Conservation (phyloP, 2,888 invertebrate genomes). For the Muschampia plurimacula region DNA sequence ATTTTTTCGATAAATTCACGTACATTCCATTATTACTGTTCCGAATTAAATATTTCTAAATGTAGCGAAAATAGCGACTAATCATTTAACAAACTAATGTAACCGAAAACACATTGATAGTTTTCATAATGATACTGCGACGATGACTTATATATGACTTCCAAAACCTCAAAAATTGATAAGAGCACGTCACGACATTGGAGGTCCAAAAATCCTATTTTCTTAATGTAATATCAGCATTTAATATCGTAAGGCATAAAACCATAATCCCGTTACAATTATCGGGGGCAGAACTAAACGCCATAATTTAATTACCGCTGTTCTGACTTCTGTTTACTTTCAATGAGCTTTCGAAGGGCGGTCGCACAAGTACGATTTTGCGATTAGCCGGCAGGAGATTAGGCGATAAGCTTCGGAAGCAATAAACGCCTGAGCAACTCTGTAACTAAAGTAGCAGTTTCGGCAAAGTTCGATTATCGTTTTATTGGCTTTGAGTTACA, state of each 20-base stretch:
- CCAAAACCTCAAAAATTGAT: background rate
- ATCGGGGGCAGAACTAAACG: slow-evolving; percentile 70
- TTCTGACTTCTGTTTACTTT: slow-evolving; percentile 51
- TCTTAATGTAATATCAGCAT: background rate
- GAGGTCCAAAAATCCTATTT: background rate
- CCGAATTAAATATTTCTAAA: background rate
- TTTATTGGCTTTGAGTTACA: background rate
- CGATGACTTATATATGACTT: no score
- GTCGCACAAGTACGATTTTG: slow-evolving; percentile 9
- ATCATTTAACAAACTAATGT: no score
- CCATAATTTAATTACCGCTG: slow-evolving; percentile 72
- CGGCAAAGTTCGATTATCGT: background rate
- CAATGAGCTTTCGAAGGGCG: slow-evolving; percentile 55
- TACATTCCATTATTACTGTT: background rate
- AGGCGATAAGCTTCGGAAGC: slow-evolving; percentile 9
- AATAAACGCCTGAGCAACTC: slow-evolving; percentile 1
- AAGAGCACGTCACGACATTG: background rate
- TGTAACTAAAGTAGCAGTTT: slow-evolving; percentile 6
- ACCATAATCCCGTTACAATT: slow-evolving; percentile 66
- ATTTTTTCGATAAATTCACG: background rate
- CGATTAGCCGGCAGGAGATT: slow-evolving; percentile 12
- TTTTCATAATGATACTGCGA: no score
- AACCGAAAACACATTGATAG: no score
- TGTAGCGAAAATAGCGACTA: no score
- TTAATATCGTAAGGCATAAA: slow-evolving; percentile 42